Evolutionary conservation across 2,797 vertebrate genomes (phyloP), one percentile per base, ranked within the genome.

Genomic region (Melanotaenia nigrans): DNA sequence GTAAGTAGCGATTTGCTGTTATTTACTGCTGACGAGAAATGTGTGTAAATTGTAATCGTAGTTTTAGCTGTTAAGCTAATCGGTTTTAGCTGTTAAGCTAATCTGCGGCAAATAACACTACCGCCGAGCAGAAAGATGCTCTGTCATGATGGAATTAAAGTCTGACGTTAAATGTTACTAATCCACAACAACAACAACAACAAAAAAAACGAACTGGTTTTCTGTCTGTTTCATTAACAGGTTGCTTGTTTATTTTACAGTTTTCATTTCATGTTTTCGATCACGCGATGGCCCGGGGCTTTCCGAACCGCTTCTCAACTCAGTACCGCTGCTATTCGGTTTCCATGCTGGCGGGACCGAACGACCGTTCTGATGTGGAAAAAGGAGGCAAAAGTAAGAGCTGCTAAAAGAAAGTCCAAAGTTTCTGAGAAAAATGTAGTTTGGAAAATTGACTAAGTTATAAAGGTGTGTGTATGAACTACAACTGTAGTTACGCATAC

Each of bases 311-410:
- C 18, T 99, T 99, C 93, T 98, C 97, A 38, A 99, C 97, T 0
- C 97, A 99, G 81, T 99, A 98, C 85, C 97, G 97, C n/a, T 99
- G 97, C 91, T 99, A 98, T 87, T 99, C 97, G 0, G 97, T 99
- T 45, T 99, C 97, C 47, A 99, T 99, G 98, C 93, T 99, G 65
- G 97, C 97, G 0, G 98, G 98, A 71, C 98, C 98, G 58, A 99
- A 98, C 87, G 98, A 99, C 94, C 96, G 98, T 71, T 99, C 98
- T 38, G 98, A 99, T 85, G 98, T 99, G 90, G 98, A 99, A 92
- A 99, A 99, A 95, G 98, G 98, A 92, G 98, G 97, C 88, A 99
- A 99, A 95, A 99, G 98, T 99, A 92, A 71, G 83, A 38, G 0
- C 18, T 22, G 4, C 14, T 32, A 3, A 14, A 49, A 49, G 20